Evolutionary conservation across 37 sponge, comb jelly and placozoan genomes (phyloP).

Genomic region (Cladorhizidae sp.): DNA sequence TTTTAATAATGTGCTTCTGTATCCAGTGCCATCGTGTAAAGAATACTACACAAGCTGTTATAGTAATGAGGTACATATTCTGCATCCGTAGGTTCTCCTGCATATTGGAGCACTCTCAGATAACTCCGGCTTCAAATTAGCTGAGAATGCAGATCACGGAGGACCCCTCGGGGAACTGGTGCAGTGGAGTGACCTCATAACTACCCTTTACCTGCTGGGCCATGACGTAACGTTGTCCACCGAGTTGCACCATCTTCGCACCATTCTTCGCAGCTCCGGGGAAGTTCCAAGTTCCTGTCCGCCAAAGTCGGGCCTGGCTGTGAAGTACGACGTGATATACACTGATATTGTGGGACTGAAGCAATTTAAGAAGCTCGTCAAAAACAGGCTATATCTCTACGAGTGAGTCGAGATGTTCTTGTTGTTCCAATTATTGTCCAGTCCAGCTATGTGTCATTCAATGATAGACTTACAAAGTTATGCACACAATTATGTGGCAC

Average conservation of each 20-base stretch:
- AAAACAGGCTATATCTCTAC: conserved; percentile 31
- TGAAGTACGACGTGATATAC: conserved; percentile 44
- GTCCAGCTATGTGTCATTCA: too few relatives aligned
- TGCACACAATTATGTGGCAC: too few relatives aligned
- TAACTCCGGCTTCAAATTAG: conserved; percentile 63
- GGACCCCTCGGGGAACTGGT: conserved; percentile 85
- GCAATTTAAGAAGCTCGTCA: conserved; percentile 36
- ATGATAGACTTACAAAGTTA: too few relatives aligned
- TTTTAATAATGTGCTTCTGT: too few relatives aligned
- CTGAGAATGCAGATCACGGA: conserved; percentile 71
- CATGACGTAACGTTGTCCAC: conserved; percentile 50
- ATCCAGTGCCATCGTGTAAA: too few relatives aligned
- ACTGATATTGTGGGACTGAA: conserved; percentile 68
- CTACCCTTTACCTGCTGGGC: conserved; percentile 52
- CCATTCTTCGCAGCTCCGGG: too few relatives aligned
- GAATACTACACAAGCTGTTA: too few relatives aligned
- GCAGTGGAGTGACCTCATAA: conserved; percentile 85
- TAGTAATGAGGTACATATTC: too few relatives aligned
- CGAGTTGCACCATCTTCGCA: too few relatives aligned
- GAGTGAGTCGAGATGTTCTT: conserved; percentile 56
- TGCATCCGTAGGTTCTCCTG: conserved; percentile 26
- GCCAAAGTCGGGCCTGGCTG: conserved; percentile 11
- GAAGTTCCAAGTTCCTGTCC: too few relatives aligned
- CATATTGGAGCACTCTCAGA: conserved; percentile 53
- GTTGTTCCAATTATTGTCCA: conserved; percentile 17